A percentile compares a stretch with the other conserved stretches of the same genome.
Conservation (phyloP, 2,888 invertebrate species). For the Drosophila hawaiiensis region DNA sequence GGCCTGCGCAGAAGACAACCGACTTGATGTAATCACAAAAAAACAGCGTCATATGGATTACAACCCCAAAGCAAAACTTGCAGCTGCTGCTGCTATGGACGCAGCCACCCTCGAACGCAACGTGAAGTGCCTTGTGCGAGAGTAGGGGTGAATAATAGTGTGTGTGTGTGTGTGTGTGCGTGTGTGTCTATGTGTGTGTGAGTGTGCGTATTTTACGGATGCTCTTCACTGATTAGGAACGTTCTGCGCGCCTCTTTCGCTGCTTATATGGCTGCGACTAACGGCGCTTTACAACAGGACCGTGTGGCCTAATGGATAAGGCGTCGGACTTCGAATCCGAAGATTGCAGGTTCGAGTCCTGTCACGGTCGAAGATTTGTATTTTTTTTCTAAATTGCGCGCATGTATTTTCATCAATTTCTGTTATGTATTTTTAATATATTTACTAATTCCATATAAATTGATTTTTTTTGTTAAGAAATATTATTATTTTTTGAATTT, state of each 20-base stretch:
- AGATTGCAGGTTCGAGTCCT: slow-evolving; percentile 86
- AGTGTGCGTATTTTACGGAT: slow-evolving; percentile 33
- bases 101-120: slow-evolving; percentile 29
- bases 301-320: slow-evolving; percentile 86
- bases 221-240: slow-evolving; percentile 40
- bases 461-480: not conserved
- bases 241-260: slow-evolving; percentile 47
- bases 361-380: slow-evolving; percentile 83
- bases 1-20: slow-evolving; percentile 41
- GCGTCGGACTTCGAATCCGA: slow-evolving; percentile 86
- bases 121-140: not conserved
- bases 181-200: not conserved
- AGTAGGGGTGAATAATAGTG: slow-evolving; percentile 36
- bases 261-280: slow-evolving; percentile 52
- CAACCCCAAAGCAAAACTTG: slow-evolving; percentile 27
- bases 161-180: not conserved
- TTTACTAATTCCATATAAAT: not conserved
- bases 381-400: slow-evolving; percentile 8
- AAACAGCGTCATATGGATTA: slow-evolving; percentile 29
- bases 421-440: not conserved
- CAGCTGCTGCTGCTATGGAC: slow-evolving; percentile 31
- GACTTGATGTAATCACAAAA: slow-evolving; percentile 7
- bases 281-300: slow-evolving; percentile 69
- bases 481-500: not conserved
- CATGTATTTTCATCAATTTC: not conserved